Evolutionary conservation across 2,888 invertebrate genomes (phyloP), one percentile per base, ranked within the genome.

Genomic region (Pediacus dermestoides): DNA sequence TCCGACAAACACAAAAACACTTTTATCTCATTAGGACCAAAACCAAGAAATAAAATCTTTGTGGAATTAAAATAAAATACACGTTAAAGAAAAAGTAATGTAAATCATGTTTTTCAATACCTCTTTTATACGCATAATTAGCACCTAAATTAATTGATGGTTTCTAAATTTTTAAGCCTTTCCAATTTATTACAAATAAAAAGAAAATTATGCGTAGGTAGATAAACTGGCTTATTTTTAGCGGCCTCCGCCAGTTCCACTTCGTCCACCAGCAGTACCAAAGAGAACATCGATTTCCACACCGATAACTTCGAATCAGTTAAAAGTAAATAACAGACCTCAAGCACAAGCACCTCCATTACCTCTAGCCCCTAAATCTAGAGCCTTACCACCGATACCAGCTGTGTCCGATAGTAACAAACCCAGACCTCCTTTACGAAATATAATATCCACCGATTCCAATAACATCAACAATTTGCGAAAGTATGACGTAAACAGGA

Each of bases 241-340:
- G 63, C 58, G 62, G 42, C 72, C 71, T 23, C 72, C 73, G 4
- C 71, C 73, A 34, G 69, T 73, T 38, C 73, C 74, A 15, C 48
- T 66, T 44, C 63, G 73, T 46, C 71, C 73, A 30, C 74, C 74
- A 9, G 71, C 71, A 25, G 73, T 75, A 25, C 74, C 75, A 25
- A 73, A 73, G 51, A 60, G 75, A 38, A 68, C 55, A 18, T 52
- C 58, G 41, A 50, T 56, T 26, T 67, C 72, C 39, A 62, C 63
- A 30, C 66, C 61, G 35, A 62, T 67, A 4, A 67, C 64, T 30
- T 11, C 40, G 35, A 38, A 71, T 71, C 8, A 31, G 38, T 35
- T 42, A 41, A 52, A 73, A 72, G 30, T 26, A 71, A 71, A 9
- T 34, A 32, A 39, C 38, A 54, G 52, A 41, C 44, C 48, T 18